Percentiles rank a stretch among this genome's conserved stretches.
Conservation (phyloP, 2,888 invertebrate genomes). For the Erebia epiphron region DNA sequence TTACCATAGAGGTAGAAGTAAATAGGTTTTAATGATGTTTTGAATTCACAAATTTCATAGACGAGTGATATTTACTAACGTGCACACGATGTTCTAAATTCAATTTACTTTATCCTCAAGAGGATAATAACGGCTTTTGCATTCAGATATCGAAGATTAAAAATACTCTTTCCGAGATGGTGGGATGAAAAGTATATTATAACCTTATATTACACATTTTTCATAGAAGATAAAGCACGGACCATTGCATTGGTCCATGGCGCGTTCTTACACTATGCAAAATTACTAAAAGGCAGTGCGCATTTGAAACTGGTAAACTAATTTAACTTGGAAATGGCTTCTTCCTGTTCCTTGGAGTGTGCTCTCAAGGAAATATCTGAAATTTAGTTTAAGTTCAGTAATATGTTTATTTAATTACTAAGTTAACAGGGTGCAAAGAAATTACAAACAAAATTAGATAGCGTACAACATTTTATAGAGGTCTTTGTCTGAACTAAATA, state of each 20-base stretch:
- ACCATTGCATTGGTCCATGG: background rate
- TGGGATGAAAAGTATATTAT: too few relatives aligned
- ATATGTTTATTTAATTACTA: slow-evolving; percentile 4
- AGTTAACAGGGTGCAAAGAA: background rate
- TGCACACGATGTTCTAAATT: too few relatives aligned
- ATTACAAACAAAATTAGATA: background rate
- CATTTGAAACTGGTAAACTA: slow-evolving; percentile 17
- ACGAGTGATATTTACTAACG: too few relatives aligned
- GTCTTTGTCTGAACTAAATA: too few relatives aligned
- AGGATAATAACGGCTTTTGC: too few relatives aligned
- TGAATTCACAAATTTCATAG: too few relatives aligned
- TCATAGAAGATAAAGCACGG: background rate
- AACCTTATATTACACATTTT: too few relatives aligned
- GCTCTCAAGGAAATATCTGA: slow-evolving; percentile 12
- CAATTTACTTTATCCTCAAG: too few relatives aligned
- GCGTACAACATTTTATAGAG: background rate
- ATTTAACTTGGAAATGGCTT: slow-evolving; percentile 21
- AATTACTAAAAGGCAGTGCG: slow-evolving; percentile 13
- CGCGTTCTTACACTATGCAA: background rate
- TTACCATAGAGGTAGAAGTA: too few relatives aligned
- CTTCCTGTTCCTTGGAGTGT: slow-evolving; percentile 19
- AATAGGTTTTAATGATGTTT: too few relatives aligned
- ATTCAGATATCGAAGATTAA: too few relatives aligned
- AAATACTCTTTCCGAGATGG: too few relatives aligned
- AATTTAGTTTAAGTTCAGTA: slow-evolving; percentile 15